Percentiles rank a stretch among this genome's conserved stretches.
phyloP scores from a whole-genome alignment of 2,888 invertebrate genomes.

The Isoperla grammatica region DNA sequence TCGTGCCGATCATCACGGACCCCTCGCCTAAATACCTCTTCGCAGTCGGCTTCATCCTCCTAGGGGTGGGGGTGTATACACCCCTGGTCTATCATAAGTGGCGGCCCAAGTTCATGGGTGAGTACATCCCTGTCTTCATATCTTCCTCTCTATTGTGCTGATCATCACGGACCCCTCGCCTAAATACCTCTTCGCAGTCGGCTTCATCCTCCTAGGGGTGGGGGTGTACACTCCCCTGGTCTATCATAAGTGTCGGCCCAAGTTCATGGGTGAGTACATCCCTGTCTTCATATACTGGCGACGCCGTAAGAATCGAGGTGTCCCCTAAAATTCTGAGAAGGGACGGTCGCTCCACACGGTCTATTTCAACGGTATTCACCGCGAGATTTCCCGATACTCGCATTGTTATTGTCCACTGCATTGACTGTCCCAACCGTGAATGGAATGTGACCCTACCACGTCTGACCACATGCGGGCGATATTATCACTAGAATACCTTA shows the following conservation, averaged over 20 bases:
- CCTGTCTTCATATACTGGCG: neutral
- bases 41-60: constrained; percentile 62
- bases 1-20: constrained; percentile 67
- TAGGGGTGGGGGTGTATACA: constrained; percentile 66
- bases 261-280: constrained; percentile 55
- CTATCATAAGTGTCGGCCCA: constrained; percentile 59
- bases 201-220: constrained; percentile 64
- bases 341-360: neutral
- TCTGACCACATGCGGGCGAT: too few species aligned
- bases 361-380: too few species aligned
- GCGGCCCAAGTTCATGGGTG: constrained; percentile 58
- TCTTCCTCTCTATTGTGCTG: constrained; percentile 68
- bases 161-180: constrained; percentile 68
- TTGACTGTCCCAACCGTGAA: too few species aligned
- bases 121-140: constrained; percentile 64
- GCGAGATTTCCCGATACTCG: too few species aligned
- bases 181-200: constrained; percentile 69
- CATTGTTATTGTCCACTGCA: too few species aligned
- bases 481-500: too few species aligned
- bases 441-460: too few species aligned
- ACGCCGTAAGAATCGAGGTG: too few species aligned
- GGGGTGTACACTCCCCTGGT: constrained; percentile 70
- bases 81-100: constrained; percentile 66
- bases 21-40: constrained; percentile 72
- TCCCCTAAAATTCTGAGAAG: too few species aligned